Conservation (phyloP, 2,888 invertebrate species). For the Sarcophaga subvicina region DNA sequence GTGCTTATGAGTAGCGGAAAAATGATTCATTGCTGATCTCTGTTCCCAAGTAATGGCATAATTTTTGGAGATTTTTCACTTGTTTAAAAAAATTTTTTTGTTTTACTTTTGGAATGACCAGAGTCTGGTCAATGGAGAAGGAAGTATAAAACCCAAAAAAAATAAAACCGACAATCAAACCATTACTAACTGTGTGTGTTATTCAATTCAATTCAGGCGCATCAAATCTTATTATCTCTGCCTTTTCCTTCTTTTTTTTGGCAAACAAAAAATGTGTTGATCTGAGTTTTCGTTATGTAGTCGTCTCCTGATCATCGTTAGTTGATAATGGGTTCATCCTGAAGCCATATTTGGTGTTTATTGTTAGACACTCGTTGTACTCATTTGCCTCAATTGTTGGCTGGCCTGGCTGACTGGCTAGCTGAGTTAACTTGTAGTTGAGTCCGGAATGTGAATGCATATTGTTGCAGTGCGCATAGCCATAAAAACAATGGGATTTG, state of each 20-base stretch:
- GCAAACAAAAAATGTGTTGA: conserved; percentile 36
- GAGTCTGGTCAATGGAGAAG: conserved; percentile 33
- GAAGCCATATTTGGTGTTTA: conserved; percentile 65
- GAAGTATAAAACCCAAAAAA: conserved; percentile 16
- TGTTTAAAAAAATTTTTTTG: not conserved
- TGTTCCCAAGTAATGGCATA: too few relatives aligned
- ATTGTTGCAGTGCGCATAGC: conserved; percentile 4
- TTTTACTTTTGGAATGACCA: conserved; percentile 8
- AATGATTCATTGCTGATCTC: too few relatives aligned
- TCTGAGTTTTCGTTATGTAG: conserved; percentile 54
- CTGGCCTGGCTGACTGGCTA: not conserved
- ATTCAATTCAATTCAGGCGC: conserved; percentile 47
- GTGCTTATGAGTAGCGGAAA: too few relatives aligned
- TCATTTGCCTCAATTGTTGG: conserved; percentile 27
- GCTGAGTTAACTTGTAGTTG: not conserved
- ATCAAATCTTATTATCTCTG: conserved; percentile 43
- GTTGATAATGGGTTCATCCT: conserved; percentile 72
- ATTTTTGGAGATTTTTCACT: conserved; percentile 34
- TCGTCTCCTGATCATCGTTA: conserved; percentile 66
- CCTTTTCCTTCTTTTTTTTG: not conserved
- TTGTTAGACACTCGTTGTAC: conserved; percentile 41
- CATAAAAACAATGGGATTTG: conserved; percentile 61
- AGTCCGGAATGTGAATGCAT: not conserved
- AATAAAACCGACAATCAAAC: conserved; percentile 28
- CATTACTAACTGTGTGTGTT: conserved; percentile 51